These are phyloP conservation scores for Drosophila nikananu DNA, from an alignment of 1,140 invertebrate genomes.

Conservation along the genomic window DNA sequence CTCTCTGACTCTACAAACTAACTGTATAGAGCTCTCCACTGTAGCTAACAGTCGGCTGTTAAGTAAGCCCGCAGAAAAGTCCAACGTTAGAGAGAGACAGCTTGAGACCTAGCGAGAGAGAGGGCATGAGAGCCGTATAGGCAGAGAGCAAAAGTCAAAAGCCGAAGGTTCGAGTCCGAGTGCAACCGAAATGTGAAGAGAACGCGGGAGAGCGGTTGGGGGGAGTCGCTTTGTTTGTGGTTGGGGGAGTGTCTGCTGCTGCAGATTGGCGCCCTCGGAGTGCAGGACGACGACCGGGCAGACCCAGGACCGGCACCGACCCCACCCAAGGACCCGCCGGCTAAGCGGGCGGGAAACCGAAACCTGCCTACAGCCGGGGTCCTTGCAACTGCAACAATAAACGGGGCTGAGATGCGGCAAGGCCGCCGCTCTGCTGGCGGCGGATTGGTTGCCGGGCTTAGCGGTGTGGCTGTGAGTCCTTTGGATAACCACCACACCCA, in stretches of 20 bases:
- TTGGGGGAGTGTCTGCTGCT: conserved; percentile 35
- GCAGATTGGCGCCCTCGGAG: conserved; percentile 33
- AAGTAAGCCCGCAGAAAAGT: neutral
- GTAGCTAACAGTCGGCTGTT: conserved; percentile 17
- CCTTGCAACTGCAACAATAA: conserved; percentile 51
- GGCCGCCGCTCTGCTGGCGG: conserved; percentile 59
- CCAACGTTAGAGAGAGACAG: conserved; percentile 7
- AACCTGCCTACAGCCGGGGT: conserved; percentile 39
- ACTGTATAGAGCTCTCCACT: neutral
- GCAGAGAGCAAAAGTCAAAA: conserved; percentile 19
- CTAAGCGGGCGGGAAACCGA: neutral
- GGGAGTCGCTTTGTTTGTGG: conserved; percentile 1
- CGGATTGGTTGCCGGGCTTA: conserved; percentile 67
- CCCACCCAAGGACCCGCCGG: neutral
- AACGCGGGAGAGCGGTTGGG: neutral
- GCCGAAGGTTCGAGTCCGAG: conserved; percentile 18
- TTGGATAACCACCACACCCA: conserved; percentile 13
- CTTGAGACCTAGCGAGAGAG: neutral
- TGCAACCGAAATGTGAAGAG: neutral
- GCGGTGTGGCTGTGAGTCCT: conserved; percentile 57
- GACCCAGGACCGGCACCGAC: neutral
- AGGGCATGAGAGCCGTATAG: neutral
- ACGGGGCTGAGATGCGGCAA: conserved; percentile 55
- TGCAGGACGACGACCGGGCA: conserved; percentile 29
- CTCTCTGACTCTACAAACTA: conserved; percentile 1